Conservation (phyloP, 2,113 vertebrate species). For the Rhinogobius similis region DNA sequence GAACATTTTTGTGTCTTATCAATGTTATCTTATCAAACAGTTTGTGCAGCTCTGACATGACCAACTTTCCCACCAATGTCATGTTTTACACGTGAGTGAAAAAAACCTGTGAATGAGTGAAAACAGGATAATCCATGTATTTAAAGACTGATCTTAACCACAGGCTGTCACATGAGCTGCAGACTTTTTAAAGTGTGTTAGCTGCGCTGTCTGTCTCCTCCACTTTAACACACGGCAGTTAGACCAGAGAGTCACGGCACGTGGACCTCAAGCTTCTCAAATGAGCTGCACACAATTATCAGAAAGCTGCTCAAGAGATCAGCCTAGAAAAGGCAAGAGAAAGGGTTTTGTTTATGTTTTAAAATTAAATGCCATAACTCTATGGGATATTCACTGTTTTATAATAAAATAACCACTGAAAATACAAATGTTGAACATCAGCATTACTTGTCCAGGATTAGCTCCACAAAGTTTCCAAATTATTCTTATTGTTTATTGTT, state of each 20-base stretch:
- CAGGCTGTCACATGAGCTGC: conserved; percentile 48
- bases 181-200: conserved; percentile 31
- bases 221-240: conserved; percentile 10
- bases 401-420: too few relatives aligned
- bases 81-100: conserved; percentile 23
- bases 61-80: neutral
- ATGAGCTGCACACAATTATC: conserved; percentile 23
- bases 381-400: too few relatives aligned
- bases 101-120: conserved; percentile 33
- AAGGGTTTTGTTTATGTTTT: conserved; percentile 15
- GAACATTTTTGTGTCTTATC: neutral
- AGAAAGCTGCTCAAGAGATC: conserved; percentile 17
- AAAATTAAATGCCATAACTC: too few relatives aligned
- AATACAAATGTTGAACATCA: too few relatives aligned
- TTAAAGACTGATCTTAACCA: conserved; percentile 57
- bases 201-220: neutral
- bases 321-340: conserved; percentile 24
- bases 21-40: neutral
- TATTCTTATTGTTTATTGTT: too few relatives aligned
- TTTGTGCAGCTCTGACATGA: neutral
- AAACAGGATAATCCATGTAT: conserved; percentile 57
- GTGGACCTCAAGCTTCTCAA: conserved; percentile 18
- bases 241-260: neutral
- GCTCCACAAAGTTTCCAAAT: too few relatives aligned
- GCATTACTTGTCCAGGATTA: too few relatives aligned